Conservation (phyloP, 2,113 vertebrate species). For the Amblyopsis rosae region DNA sequence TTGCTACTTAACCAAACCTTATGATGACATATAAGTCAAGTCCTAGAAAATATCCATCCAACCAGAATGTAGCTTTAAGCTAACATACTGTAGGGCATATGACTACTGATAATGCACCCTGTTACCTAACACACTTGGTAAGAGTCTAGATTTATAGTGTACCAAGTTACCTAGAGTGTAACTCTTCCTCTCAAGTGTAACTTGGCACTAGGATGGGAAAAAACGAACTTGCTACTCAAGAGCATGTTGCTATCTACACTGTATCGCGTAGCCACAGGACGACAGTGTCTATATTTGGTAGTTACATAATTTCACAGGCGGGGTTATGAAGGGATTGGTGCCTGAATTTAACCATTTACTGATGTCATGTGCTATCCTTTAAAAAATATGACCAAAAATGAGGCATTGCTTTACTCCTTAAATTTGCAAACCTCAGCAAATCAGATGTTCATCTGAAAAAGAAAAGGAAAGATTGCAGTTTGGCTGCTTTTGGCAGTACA, state of each 20-base stretch:
- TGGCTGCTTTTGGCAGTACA: constrained; percentile 40
- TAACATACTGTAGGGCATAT: too few species aligned
- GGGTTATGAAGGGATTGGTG: too few species aligned
- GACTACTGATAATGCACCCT: background rate
- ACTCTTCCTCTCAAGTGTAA: constrained; percentile 22
- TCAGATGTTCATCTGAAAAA: constrained; percentile 29
- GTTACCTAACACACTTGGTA: constrained; percentile 5
- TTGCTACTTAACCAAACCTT: too few species aligned
- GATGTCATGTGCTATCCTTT: background rate
- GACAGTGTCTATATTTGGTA: constrained; percentile 33
- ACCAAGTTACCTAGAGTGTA: too few species aligned
- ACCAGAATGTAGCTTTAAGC: too few species aligned
- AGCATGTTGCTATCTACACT: constrained; percentile 47
- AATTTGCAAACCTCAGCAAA: constrained; percentile 22
- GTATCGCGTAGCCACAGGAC: constrained; percentile 39
- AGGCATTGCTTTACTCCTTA: background rate
- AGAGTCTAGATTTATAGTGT: constrained; percentile 10
- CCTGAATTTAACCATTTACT: background rate
- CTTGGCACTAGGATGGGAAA: constrained; percentile 48
- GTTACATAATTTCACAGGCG: constrained; percentile 41
- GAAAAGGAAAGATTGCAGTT: too few species aligned
- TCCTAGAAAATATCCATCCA: too few species aligned
- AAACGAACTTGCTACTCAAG: constrained; percentile 3
- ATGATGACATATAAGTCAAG: too few species aligned
- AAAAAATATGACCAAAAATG: background rate